phyloP scores from a whole-genome alignment of 2,797 vertebrate genomes.

The Bryconaethiops microstoma region DNA sequence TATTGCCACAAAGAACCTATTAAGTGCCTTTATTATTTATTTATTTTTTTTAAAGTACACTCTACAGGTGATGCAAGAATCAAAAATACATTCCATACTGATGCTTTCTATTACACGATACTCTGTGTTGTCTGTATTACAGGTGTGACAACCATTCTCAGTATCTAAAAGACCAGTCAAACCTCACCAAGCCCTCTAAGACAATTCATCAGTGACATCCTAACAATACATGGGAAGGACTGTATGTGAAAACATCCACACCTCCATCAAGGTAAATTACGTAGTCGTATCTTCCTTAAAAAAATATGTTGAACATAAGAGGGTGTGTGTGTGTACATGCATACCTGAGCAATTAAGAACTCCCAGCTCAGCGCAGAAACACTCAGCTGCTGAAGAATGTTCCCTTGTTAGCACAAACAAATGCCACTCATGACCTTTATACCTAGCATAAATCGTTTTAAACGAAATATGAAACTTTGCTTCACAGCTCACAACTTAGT shows the following conservation, averaged over 20 bases:
- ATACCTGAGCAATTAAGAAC: conserved; percentile 64
- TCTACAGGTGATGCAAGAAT: background rate
- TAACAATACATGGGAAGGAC: conserved; percentile 45
- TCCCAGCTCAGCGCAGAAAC: conserved; percentile 56
- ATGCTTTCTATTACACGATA: background rate
- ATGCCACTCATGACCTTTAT: conserved; percentile 43
- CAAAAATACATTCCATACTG: conserved; percentile 16
- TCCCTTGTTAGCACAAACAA: conserved; percentile 30
- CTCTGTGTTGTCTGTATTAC: background rate
- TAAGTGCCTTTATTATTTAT: background rate
- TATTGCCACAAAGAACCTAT: background rate
- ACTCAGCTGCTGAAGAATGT: conserved; percentile 43
- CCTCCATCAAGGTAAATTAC: conserved; percentile 12
- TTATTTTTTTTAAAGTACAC: background rate
- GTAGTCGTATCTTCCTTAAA: conserved; percentile 1
- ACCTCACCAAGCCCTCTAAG: conserved; percentile 27
- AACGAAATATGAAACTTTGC: background rate
- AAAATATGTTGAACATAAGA: conserved; percentile 32
- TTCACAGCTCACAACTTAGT: background rate
- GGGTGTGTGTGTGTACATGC: conserved; percentile 49
- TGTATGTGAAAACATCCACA: conserved; percentile 31
- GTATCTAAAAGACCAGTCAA: conserved; percentile 26
- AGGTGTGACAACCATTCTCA: conserved; percentile 20
- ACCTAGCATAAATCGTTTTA: background rate
- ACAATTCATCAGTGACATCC: conserved; percentile 32